These are phyloP conservation scores for Uloborus plumipes DNA, from an alignment of 2,888 invertebrate genomes.

Conservation along the genomic window DNA sequence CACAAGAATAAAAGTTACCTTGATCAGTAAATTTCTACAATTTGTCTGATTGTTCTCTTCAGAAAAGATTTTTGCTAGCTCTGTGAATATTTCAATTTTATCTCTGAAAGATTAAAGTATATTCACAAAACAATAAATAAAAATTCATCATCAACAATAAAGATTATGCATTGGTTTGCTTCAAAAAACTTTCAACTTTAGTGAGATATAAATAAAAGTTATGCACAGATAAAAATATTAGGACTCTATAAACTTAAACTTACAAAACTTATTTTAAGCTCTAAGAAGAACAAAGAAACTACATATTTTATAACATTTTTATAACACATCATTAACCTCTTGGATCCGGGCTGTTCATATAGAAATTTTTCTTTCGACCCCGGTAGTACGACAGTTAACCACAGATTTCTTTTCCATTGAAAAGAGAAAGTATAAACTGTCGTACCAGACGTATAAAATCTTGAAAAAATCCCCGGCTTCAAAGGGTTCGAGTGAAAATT, in stretches of 20 bases:
- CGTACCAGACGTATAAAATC: no score
- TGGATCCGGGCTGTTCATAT: no score
- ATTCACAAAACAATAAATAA: neutral
- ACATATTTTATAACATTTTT: no score
- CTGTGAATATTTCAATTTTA: slow-evolving; percentile 88
- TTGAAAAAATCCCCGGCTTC: no score
- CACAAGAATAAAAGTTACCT: slow-evolving; percentile 75
- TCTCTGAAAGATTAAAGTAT: slow-evolving; percentile 68
- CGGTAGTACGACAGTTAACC: no score
- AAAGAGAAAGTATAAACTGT: no score
- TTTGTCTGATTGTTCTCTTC: slow-evolving; percentile 98
- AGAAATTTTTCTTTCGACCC: no score
- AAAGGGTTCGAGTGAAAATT: no score
- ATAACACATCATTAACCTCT: no score
- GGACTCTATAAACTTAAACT: no score
- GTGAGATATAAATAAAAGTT: neutral
- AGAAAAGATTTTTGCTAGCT: slow-evolving; percentile 95
- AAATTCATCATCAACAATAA: neutral
- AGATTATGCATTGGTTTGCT: neutral
- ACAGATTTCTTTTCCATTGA: no score
- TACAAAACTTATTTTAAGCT: neutral
- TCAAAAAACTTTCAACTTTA: neutral
- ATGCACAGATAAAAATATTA: no score
- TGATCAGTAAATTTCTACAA: slow-evolving; percentile 91
- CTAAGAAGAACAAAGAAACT: neutral